phyloP scores from a whole-genome alignment of 1,140 invertebrate species.

The Bombus waltoni region DNA sequence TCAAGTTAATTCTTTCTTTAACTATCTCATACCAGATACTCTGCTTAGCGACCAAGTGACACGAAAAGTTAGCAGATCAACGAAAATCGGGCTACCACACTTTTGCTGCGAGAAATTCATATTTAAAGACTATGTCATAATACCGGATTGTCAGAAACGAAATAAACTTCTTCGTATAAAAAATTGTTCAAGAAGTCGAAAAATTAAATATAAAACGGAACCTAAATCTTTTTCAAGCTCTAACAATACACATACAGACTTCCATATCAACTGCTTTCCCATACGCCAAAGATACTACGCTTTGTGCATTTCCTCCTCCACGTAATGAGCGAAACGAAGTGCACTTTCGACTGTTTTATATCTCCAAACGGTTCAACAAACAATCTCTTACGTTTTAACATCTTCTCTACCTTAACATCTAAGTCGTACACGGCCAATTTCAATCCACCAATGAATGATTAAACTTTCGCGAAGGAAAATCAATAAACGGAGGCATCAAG shows the following conservation, averaged over 20 bases:
- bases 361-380: neutral
- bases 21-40: too few species aligned
- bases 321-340: neutral
- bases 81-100: too few species aligned
- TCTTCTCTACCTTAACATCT: neutral
- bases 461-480: neutral
- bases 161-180: neutral
- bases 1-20: too few species aligned
- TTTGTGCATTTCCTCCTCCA: neutral
- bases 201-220: too few species aligned
- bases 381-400: neutral
- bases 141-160: neutral
- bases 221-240: neutral
- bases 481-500: neutral
- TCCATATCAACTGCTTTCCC: neutral
- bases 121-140: too few species aligned
- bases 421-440: neutral
- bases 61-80: too few species aligned
- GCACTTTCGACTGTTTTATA: neutral
- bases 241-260: neutral
- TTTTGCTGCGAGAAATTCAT: too few species aligned
- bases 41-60: too few species aligned
- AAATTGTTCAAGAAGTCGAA: neutral
- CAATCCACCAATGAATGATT: conserved; percentile 3
- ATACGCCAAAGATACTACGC: neutral